Conservation (phyloP, 1,140 invertebrate species). For the Hermatobates lingyangjiaoensis region DNA sequence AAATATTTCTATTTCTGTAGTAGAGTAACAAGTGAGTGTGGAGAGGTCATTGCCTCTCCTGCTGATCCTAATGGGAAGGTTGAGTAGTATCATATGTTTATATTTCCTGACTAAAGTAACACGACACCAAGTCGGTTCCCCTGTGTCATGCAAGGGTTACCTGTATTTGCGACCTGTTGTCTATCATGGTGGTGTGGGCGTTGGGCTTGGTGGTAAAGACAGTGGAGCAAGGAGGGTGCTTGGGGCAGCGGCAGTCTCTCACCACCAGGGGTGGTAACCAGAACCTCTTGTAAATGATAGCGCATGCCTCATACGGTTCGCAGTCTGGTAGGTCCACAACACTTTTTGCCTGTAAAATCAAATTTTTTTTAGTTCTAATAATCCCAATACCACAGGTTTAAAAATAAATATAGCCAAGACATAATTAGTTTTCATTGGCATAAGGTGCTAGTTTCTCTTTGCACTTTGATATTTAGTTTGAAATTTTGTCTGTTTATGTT, state of each 20-base stretch:
- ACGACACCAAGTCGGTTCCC: not conserved
- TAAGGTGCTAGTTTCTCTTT: no score
- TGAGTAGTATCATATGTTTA: conserved; percentile 8
- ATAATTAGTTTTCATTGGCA: no score
- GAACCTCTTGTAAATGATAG: conserved; percentile 30
- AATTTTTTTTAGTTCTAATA: no score
- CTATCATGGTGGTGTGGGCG: conserved; percentile 25
- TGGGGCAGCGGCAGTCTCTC: conserved; percentile 32
- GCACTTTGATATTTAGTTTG: no score
- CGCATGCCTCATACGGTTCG: conserved; percentile 26
- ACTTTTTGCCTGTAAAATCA: no score
- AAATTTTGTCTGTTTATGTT: no score
- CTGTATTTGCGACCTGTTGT: conserved; percentile 32
- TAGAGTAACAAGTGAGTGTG: not conserved
- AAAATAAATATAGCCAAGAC: no score
- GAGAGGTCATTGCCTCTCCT: no score
- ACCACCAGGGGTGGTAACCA: conserved; percentile 30
- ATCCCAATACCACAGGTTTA: no score
- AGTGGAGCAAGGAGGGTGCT: conserved; percentile 31
- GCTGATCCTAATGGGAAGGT: no score
- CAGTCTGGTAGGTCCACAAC: conserved; percentile 30
- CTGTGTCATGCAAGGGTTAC: conserved; percentile 19
- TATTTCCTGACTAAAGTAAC: not conserved
- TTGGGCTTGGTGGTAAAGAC: conserved; percentile 22
- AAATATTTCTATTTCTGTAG: no score